Conservation (phyloP, 1,140 invertebrate species). For the Zaprionus nigranus region DNA sequence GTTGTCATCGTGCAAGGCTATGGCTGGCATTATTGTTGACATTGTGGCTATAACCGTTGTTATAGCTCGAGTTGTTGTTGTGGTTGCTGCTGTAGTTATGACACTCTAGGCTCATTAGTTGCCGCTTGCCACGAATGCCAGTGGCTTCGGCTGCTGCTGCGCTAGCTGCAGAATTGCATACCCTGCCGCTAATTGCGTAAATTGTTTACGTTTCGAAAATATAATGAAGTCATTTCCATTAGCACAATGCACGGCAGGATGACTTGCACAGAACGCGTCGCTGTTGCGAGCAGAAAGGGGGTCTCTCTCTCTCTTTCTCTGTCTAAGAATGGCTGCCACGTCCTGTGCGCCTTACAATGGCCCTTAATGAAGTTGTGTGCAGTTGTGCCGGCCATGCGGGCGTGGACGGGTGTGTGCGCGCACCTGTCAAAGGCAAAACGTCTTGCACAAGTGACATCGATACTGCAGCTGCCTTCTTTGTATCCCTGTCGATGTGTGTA, state of each 20-base stretch:
- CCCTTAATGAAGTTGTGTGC: slow-evolving; percentile 49
- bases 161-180: slow-evolving; percentile 49
- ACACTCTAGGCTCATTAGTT: slow-evolving; percentile 79
- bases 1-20: slow-evolving; percentile 23
- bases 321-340: slow-evolving; percentile 2
- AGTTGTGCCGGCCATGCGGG: not conserved
- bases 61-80: slow-evolving; percentile 46
- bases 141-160: slow-evolving; percentile 34
- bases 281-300: too few species aligned
- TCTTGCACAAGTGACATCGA: slow-evolving; percentile 65
- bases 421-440: slow-evolving; percentile 47
- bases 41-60: slow-evolving; percentile 45
- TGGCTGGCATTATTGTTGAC: slow-evolving; percentile 51
- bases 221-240: slow-evolving; percentile 82
- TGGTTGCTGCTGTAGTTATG: slow-evolving; percentile 64
- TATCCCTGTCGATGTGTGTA: slow-evolving; percentile 9
- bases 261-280: slow-evolving; percentile 54
- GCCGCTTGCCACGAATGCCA: slow-evolving; percentile 74
- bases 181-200: slow-evolving; percentile 77
- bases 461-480: slow-evolving; percentile 49
- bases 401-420: slow-evolving; percentile 12
- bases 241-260: slow-evolving; percentile 66
- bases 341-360: slow-evolving; percentile 35
- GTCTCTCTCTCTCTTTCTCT: not conserved
- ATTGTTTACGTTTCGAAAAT: slow-evolving; percentile 81